These are phyloP conservation scores for Cnemophilus loriae DNA, from an alignment of 2,113 vertebrate genomes.

Conservation along the genomic window DNA sequence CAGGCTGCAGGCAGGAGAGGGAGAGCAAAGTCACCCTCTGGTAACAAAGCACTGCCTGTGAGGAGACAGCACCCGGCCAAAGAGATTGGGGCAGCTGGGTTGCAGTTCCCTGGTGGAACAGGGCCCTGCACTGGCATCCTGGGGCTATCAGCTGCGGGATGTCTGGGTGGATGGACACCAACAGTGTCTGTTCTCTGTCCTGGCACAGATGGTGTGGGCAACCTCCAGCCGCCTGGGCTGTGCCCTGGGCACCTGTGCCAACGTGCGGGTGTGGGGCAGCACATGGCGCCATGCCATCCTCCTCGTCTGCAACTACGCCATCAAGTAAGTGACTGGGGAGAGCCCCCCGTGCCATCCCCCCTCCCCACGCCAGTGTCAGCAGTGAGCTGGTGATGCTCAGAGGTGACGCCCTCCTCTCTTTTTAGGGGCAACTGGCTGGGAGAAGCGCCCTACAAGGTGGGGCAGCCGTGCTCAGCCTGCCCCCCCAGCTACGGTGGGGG, in stretches of 20 bases:
- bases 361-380: fast-evolving
- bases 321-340: slow-evolving; percentile 78
- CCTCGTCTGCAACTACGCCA: slow-evolving; percentile 91
- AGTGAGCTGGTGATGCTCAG: background rate
- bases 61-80: background rate
- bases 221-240: slow-evolving; percentile 85
- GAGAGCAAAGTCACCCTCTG: background rate
- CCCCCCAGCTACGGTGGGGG: slow-evolving; percentile 78
- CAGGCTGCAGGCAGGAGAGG: background rate
- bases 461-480: slow-evolving; percentile 83
- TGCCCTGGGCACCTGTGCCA: slow-evolving; percentile 78
- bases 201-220: slow-evolving; percentile 89
- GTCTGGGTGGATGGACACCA: fast-evolving
- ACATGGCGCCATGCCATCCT: slow-evolving; percentile 77
- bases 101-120: fast-evolving
- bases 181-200: background rate
- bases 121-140: fast-evolving
- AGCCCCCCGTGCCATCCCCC: fast-evolving
- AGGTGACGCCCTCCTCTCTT: slow-evolving; percentile 37
- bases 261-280: slow-evolving; percentile 80
- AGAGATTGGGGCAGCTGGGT: fast-evolving
- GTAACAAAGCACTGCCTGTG: background rate
- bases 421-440: slow-evolving; percentile 89
- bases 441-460: slow-evolving; percentile 82
- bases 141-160: fast-evolving